Evolutionary conservation across 2,888 invertebrate genomes (phyloP), one percentile per base, ranked within the genome.

Genomic region (Pedicia rivosa): DNA sequence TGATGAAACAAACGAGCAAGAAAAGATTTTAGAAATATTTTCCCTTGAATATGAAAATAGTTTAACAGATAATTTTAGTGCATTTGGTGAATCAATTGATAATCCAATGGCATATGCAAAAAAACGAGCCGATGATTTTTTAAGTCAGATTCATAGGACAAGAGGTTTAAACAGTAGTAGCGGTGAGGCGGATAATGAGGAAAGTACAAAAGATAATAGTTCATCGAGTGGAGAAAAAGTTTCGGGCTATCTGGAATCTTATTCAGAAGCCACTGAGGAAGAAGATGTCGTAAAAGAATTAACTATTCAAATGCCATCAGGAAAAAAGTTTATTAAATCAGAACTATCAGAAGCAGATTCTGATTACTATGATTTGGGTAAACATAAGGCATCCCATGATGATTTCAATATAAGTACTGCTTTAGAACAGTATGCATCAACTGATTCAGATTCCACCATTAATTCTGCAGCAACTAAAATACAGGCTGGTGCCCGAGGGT

Each of bases 391-490:
- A 2, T 44, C 42, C 2, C 44, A 42, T 13, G 50, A 55, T 12
- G 57, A 59, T 37, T 53, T 52, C 22, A 51, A 54, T 32, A 46
- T 59, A 15, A 51, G 51, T 28, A 59, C 59, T 3, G 56, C 55
- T 2, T 42, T 59, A 37, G 50, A 50, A 6, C 44, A 48, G 29
- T 51, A 51, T 4, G 51, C 55, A 12, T 58, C 59, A 5, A 53
- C 56, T 3, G 59, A 58, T 42, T 57, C 58, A 0, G 59, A 62
- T 42, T 57, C 59, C 1, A 57, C 59, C 1, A 55, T 56, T 40
- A 48, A 56, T 3, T 58, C 56, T 5, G 56, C 57, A 2, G 54
- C 51, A 10, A 57, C 56, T 0, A 59, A 56, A 44, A 56, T 59
- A 15, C 57, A 59, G 44, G 57, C 57, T 3, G 56, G 53, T 14